phyloP scores from a whole-genome alignment of 2,113 vertebrate genomes.

The Osmerus eperlanus region DNA sequence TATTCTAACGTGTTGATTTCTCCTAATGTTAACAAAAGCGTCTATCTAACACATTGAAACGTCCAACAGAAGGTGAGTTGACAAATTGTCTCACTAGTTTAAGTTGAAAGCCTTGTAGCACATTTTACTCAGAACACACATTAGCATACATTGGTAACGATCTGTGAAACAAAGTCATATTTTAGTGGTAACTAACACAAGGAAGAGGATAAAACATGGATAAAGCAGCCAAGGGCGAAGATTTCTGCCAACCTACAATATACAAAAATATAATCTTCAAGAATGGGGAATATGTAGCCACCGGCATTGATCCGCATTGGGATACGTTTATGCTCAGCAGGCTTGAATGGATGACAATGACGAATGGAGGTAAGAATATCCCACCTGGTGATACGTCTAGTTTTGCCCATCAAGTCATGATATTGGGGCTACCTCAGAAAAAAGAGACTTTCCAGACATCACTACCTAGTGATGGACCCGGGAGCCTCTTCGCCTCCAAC shows the following conservation, averaged over 20 bases:
- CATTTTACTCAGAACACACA: no score
- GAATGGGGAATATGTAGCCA: not conserved
- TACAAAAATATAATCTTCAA: no score
- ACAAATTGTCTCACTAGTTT: no score
- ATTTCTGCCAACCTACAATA: not conserved
- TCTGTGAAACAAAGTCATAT: no score
- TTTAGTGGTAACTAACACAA: no score
- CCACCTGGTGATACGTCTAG: not conserved
- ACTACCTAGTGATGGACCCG: not conserved
- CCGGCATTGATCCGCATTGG: not conserved
- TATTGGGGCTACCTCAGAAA: not conserved
- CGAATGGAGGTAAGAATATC: not conserved
- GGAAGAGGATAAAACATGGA: not conserved
- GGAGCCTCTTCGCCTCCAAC: not conserved
- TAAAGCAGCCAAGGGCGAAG: not conserved
- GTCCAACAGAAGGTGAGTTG: no score
- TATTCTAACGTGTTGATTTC: no score
- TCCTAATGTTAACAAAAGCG: no score
- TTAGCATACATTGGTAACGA: no score
- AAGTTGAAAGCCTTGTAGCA: no score
- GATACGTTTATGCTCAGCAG: not conserved
- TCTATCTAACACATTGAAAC: no score
- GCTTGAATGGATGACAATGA: not conserved
- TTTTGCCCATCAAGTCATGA: not conserved
- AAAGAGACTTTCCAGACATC: not conserved